A percentile compares a stretch with the other conserved stretches of the same genome.
These are phyloP conservation scores for Paralichthys olivaceus DNA, from an alignment of 2,113 vertebrate species.

Conservation along the genomic window DNA sequence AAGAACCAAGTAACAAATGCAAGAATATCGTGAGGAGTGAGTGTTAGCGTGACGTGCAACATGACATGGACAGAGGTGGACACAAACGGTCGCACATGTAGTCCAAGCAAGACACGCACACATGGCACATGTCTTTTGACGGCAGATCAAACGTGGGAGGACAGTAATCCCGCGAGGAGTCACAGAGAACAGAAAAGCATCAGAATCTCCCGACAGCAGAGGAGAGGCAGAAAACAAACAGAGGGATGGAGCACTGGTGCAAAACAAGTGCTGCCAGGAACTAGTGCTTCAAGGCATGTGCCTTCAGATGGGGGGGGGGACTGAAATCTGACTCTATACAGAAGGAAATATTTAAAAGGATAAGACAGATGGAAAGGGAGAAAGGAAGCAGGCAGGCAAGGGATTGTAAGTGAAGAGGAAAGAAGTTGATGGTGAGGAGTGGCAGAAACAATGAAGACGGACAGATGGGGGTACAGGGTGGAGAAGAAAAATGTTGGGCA, in stretches of 20 bases:
- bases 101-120: slow-evolving; percentile 25
- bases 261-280: slow-evolving; percentile 61
- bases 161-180: slow-evolving; percentile 60
- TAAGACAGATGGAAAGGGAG: slow-evolving; percentile 51
- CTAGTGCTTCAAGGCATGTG: slow-evolving; percentile 49
- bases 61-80: slow-evolving; percentile 53
- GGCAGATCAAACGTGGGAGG: slow-evolving; percentile 66
- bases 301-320: slow-evolving; percentile 37
- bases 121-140: slow-evolving; percentile 50
- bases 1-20: slow-evolving; percentile 6
- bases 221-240: slow-evolving; percentile 54
- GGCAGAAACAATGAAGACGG: slow-evolving; percentile 9
- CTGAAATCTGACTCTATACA: slow-evolving; percentile 54
- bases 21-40: slow-evolving; percentile 5
- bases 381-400: slow-evolving; percentile 4
- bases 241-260: slow-evolving; percentile 44
- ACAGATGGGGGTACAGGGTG: too few species aligned
- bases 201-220: slow-evolving; percentile 61
- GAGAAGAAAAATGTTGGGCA: not conserved
- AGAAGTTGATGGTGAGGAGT: slow-evolving; percentile 11
- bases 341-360: slow-evolving; percentile 68
- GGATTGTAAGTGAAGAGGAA: not conserved
- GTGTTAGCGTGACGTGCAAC: slow-evolving; percentile 35
- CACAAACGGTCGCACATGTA: slow-evolving; percentile 48
- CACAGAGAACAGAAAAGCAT: slow-evolving; percentile 42